Percentiles rank a stretch among this genome's conserved stretches.
phyloP scores from a whole-genome alignment of 2,888 invertebrate genomes.

The Pammene fasciana region DNA sequence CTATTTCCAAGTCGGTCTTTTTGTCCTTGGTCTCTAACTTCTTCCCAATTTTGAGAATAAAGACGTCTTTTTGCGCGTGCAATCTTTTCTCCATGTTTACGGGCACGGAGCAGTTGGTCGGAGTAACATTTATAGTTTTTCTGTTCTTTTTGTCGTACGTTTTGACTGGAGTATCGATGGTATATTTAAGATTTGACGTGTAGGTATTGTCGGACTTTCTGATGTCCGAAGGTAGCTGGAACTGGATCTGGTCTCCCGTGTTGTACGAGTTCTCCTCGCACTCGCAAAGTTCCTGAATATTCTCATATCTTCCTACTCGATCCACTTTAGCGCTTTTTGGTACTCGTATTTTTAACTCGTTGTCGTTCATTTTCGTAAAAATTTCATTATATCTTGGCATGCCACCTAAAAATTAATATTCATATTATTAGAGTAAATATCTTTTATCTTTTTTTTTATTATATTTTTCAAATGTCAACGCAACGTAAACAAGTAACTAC shows the following conservation, averaged over 20 bases:
- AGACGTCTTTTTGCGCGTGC: slow-evolving; percentile 73
- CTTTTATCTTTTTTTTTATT: too few species aligned
- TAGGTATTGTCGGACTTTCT: slow-evolving; percentile 60
- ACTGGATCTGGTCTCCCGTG: slow-evolving; percentile 75
- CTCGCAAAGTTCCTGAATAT: slow-evolving; percentile 70
- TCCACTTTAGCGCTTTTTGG: slow-evolving; percentile 72
- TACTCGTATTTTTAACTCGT: slow-evolving; percentile 76
- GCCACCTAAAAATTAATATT: slow-evolving; percentile 54
- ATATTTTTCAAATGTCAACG: too few species aligned
- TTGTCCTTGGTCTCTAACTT: slow-evolving; percentile 76
- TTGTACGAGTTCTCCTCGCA: slow-evolving; percentile 71
- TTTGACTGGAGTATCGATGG: slow-evolving; percentile 61
- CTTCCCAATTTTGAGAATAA: slow-evolving; percentile 77
- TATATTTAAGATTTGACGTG: slow-evolving; percentile 70
- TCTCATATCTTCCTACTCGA: slow-evolving; percentile 68
- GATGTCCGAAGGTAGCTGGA: slow-evolving; percentile 67
- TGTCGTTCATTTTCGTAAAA: slow-evolving; percentile 74
- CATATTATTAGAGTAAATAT: background rate
- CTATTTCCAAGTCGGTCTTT: slow-evolving; percentile 77
- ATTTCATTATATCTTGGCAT: slow-evolving; percentile 72
- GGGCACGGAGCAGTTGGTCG: slow-evolving; percentile 70
- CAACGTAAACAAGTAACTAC: too few species aligned
- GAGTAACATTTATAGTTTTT: slow-evolving; percentile 72
- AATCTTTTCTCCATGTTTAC: slow-evolving; percentile 69
- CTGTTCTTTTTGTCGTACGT: slow-evolving; percentile 53